Percentiles rank a stretch among this genome's conserved stretches.
These are phyloP conservation scores for Agrypnia vestita DNA, from an alignment of 1,140 invertebrate genomes.

Conservation along the genomic window DNA sequence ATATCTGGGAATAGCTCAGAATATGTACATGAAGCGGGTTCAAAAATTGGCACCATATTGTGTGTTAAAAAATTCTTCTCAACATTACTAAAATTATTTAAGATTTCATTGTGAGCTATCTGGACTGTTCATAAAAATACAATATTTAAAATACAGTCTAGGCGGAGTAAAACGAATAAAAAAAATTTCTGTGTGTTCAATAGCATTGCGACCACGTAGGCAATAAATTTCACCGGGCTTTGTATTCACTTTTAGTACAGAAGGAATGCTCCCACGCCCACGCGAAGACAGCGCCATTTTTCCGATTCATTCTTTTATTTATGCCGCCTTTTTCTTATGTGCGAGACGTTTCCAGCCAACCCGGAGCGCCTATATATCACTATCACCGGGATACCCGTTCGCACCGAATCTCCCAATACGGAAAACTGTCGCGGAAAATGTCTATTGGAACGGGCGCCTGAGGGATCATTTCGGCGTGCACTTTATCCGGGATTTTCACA, in stretches of 20 bases:
- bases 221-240: constrained; percentile 3
- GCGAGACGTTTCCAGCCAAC: constrained; percentile 33
- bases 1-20: no score
- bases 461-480: neutral
- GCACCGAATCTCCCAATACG: constrained; percentile 32
- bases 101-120: no score
- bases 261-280: constrained; percentile 39
- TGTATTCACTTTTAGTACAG: neutral
- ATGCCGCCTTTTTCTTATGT: constrained; percentile 43
- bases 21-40: no score
- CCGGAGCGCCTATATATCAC: constrained; percentile 52
- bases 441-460: neutral
- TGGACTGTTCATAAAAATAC: no score
- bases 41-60: no score
- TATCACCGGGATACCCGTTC: constrained; percentile 52
- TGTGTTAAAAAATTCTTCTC: no score
- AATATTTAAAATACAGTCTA: no score
- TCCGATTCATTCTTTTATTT: constrained; percentile 36
- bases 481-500: constrained; percentile 23
- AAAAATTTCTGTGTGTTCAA: neutral
- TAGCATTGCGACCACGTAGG: neutral
- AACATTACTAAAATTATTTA: no score
- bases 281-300: constrained; percentile 36
- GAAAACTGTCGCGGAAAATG: constrained; percentile 37
- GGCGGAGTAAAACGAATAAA: no score